A percentile compares a stretch with the other conserved stretches of the same genome.
These are phyloP conservation scores for Formica aserva DNA, from an alignment of 2,888 invertebrate species.

Conservation along the genomic window DNA sequence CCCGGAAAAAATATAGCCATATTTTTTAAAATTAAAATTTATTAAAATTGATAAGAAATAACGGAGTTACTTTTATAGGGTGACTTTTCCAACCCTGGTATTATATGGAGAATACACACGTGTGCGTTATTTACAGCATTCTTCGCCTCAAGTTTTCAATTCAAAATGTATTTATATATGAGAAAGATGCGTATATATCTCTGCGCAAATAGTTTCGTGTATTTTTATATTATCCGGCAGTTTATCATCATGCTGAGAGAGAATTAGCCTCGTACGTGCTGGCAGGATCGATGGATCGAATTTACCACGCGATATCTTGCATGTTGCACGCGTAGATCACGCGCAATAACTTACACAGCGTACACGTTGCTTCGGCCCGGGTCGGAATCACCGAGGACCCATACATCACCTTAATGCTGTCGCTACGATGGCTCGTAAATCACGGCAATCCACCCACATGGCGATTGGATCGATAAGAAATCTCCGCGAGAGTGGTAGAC, in stretches of 20 bases:
- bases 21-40: background rate
- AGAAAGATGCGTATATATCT: background rate
- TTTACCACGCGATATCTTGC: conserved; percentile 41
- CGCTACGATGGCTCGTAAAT: conserved; percentile 71
- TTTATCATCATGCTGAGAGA: conserved; percentile 31
- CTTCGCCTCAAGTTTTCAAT: conserved; percentile 2
- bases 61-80: background rate
- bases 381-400: conserved; percentile 62
- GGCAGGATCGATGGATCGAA: conserved; percentile 45
- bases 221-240: background rate
- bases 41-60: background rate
- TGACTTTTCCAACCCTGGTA: background rate
- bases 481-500: conserved; percentile 57
- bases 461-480: conserved; percentile 66
- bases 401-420: conserved; percentile 77
- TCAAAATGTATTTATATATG: background rate
- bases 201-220: conserved; percentile 4
- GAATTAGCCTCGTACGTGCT: conserved; percentile 13
- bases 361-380: conserved; percentile 9
- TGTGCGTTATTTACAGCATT: background rate
- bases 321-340: conserved; percentile 62
- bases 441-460: conserved; percentile 70
- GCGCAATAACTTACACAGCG: conserved; percentile 54
- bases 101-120: background rate
- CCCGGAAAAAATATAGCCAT: background rate